phyloP scores from a whole-genome alignment of 1,140 invertebrate species.

The Periplaneta americana region DNA sequence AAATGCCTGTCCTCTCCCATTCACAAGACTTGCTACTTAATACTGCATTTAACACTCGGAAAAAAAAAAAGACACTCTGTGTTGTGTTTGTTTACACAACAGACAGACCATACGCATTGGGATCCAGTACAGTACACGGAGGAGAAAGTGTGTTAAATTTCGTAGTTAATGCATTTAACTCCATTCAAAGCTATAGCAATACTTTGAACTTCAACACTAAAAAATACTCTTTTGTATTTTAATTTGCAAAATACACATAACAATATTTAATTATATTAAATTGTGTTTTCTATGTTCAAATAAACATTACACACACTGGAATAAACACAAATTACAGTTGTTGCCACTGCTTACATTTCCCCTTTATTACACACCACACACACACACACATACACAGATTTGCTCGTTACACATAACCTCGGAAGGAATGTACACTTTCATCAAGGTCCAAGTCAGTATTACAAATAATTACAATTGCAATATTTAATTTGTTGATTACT shows the following conservation, averaged over 20 bases:
- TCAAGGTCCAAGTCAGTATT: too few species aligned
- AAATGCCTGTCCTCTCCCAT: neutral
- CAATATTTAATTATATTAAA: neutral
- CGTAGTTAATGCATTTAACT: neutral
- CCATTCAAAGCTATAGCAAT: neutral
- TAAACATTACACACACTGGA: neutral
- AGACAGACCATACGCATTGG: neutral
- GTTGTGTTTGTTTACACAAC: neutral
- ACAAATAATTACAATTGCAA: too few species aligned
- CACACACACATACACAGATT: too few species aligned
- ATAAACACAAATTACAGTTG: neutral
- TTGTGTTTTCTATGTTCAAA: neutral
- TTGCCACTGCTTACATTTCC: neutral
- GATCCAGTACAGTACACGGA: neutral
- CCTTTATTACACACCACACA: neutral
- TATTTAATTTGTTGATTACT: too few species aligned
- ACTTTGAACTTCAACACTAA: neutral
- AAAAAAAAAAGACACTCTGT: neutral
- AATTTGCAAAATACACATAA: neutral
- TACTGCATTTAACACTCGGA: neutral
- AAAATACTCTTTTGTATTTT: neutral
- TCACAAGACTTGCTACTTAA: neutral
- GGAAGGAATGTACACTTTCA: too few species aligned
- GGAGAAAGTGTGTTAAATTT: neutral
- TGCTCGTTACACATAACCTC: too few species aligned